Conservation (phyloP, 2,888 invertebrate species). For the Glyphotaelius pellucidus region DNA sequence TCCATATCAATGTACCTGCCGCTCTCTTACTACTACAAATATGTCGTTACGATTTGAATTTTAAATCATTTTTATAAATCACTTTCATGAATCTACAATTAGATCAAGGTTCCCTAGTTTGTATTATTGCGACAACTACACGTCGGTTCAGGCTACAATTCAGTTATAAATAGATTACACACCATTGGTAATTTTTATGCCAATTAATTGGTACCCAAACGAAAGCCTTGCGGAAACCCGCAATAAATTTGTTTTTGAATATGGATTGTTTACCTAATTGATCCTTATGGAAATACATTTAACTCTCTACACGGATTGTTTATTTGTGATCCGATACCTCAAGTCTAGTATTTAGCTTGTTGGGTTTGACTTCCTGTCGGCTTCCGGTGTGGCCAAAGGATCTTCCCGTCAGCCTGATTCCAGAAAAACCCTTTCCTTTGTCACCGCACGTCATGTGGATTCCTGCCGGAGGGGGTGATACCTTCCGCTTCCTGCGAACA, state of each 20-base stretch:
- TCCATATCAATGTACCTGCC: not conserved
- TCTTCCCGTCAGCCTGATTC: not conserved
- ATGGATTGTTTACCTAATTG: not conserved
- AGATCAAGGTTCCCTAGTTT: no score
- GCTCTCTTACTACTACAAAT: no score
- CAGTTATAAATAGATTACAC: no score
- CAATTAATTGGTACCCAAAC: not conserved
- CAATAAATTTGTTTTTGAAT: not conserved
- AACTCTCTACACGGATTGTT: not conserved
- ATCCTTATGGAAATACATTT: not conserved
- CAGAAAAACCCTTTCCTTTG: not conserved
- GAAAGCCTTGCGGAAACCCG: not conserved
- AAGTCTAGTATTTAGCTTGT: not conserved
- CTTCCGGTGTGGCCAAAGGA: not conserved
- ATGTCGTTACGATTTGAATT: not conserved
- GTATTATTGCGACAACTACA: no score
- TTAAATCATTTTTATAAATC: not conserved
- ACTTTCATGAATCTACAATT: no score
- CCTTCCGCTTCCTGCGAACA: constrained; percentile 4
- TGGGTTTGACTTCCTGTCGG: not conserved
- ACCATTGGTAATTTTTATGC: no score
- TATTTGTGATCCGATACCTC: not conserved
- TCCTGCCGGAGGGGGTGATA: not conserved
- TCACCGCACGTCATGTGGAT: constrained; percentile 9
- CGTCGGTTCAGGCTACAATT: no score